Base-by-base conservation (phyloP, 2,113 vertebrate genomes). In the Tursiops truncatus region DNA sequence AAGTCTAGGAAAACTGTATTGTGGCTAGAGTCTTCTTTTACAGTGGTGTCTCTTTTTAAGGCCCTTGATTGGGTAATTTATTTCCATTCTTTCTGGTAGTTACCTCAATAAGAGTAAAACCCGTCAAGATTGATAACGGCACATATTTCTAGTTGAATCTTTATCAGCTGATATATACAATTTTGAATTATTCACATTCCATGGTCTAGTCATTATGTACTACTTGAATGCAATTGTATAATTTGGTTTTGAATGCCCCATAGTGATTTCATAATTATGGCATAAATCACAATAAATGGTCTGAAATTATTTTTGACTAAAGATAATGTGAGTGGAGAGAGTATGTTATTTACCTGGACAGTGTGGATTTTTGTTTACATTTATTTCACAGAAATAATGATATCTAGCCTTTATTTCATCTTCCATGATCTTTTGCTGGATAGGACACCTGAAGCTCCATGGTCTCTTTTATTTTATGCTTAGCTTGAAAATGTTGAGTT, bases 291-390 rank as follows among this genome's bases (percentile, higher is more conserved):
- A 70, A 2, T 76, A 88, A 83, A 53, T 53, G 15, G 11, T 70
- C 31, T 76, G 60, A 62, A 85, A 81, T 92, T 70, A 93, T 73
- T 88, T 91, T 83, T 88, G 53, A 50, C 65, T 53, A 76, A 91
- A 15, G 6, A 20, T 84, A 92, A 58, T 50, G 26, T 92, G 74
- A 56, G 28, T 80, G 73, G 65, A 89, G 83, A 89, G 36, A 82
- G 74, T 89, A 3, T 96, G 4, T 84, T n/a, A 74, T 86, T 80
- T 88, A 91, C 70, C 41, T 91, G 26, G 17, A 87, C 21, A 76
- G 9, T 23, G 2, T 71, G 14, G 31, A 68, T 90, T 74, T 70
- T 25, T 82, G 12, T 82, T 88, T 93, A n/a, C n/a, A 44, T 89
- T 73, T 83, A 67, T 82, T 71, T 96, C n/a, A 74, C 56, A 26